Evolutionary conservation across 2,888 invertebrate genomes (phyloP), one percentile per base, ranked within the genome.

Genomic region (Lithosia quadra): DNA sequence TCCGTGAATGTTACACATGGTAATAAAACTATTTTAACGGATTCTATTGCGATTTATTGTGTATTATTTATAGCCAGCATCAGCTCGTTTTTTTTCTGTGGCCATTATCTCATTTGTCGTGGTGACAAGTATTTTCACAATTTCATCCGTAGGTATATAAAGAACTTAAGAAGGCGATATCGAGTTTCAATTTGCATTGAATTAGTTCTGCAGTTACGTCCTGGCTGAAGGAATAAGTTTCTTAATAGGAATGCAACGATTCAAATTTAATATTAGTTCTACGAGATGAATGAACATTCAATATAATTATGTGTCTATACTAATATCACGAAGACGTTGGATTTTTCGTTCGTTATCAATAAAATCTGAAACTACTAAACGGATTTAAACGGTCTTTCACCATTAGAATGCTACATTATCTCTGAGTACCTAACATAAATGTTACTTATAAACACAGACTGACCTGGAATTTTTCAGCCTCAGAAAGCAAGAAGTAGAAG

Each of bases 401-500:
- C n/a, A n/a, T n/a, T n/a, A n/a, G n/a, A n/a, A n/a, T n/a, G n/a
- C n/a, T n/a, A n/a, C n/a, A n/a, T n/a, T n/a, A n/a, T n/a, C n/a
- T n/a, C n/a, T n/a, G n/a, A n/a, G n/a, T n/a, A n/a, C n/a, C n/a
- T n/a, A n/a, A n/a, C n/a, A n/a, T n/a, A n/a, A n/a, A n/a, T n/a
- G n/a, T 5, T 49, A 49, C 1, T 10, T 21, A 53, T 18, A 53
- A 9, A 21, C 21, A 7, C 0, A 0, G 15, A 67, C 82, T 74
- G 72, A 97, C 97, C 96, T 97, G 96, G 90, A 98, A 98, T 24
- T 97, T 97, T 90, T 98, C 98, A 70, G 97, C 97, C 89, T 99
- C 98, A 9, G 99, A 99, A 68, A 99, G 96, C 86, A 99, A 95
- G 94, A 98, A 99, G 95, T 99, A 99, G 95, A 99, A 99, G 92